Base-by-base conservation (phyloP, 2,888 invertebrate genomes). In the Idaea biselata region DNA sequence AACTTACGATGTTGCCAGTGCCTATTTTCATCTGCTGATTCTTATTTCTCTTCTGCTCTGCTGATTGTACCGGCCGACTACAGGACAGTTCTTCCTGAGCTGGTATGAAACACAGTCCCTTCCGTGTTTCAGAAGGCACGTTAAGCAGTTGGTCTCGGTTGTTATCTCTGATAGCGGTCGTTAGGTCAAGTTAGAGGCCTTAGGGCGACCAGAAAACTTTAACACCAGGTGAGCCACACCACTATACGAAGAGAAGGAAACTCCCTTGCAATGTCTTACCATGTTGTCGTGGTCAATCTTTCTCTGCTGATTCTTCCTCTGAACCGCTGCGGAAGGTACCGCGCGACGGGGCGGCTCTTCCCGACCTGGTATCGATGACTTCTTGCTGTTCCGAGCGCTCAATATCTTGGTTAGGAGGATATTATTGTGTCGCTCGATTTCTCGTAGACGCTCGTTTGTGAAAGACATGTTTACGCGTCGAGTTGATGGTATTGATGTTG, bases 381-480 rank as follows among this genome's bases (percentile, higher is more conserved):
- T 87, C 61, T 72, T 78, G 1, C 68, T 73, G 69, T 89, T 88
- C n/a, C 89, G 80, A 0, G 88, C 93, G 60, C 89, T 88, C 62
- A 94, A 77, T 68, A 94, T 94, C 82, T 94, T 94, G 55, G 88
- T 86, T 11, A 94, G 77, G 2, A 94, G 80, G 11, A 94, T 94
- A 69, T 93, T 91, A 74, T 94, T 94, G 74, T 94, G 93, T 0
- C 94, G 84, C 70, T 94, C 94, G 16, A 94, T 94, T 73, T 94
- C 94, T 0, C 94, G 87, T 60, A 94, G 83, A 4, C 94, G 86
- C n/a, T 93, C 93, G 77, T 94, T 94, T 0, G 93, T 84, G 73
- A 94, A 94, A 14, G 94, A 93, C 93, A 93, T 93, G 75, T 93
- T 93, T 60, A 88, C 74, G 16, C 92, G 82, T 0, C 86, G 79